Evolutionary conservation across 1,140 invertebrate genomes (phyloP).

Genomic region (Listronotus bonariensis): DNA sequence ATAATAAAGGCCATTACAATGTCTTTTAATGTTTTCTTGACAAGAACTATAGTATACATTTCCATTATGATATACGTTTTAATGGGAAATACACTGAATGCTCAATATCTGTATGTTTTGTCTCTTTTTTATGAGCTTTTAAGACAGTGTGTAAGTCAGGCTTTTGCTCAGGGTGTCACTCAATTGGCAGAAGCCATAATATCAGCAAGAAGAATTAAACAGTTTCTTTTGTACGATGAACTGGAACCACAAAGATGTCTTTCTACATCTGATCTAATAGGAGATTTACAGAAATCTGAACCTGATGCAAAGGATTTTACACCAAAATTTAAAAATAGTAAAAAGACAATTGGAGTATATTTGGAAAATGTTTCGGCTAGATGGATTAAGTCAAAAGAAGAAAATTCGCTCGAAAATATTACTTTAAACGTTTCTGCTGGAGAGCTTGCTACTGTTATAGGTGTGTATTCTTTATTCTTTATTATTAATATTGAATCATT

Average conservation of each 20-base stretch:
- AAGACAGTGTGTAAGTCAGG: constrained; percentile 72
- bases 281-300: background rate
- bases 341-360: constrained; percentile 54
- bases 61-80: constrained; percentile 78
- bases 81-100: constrained; percentile 67
- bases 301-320: background rate
- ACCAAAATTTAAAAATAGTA: background rate
- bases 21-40: constrained; percentile 72
- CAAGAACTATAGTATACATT: constrained; percentile 76
- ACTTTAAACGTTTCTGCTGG: constrained; percentile 59
- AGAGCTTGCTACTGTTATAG: constrained; percentile 69
- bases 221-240: constrained; percentile 72
- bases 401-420: constrained; percentile 63
- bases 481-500: no score
- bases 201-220: constrained; percentile 69
- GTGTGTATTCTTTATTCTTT: constrained; percentile 51
- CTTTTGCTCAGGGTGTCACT: constrained; percentile 68
- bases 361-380: constrained; percentile 64
- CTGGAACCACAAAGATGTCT: constrained; percentile 38
- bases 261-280: background rate
- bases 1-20: constrained; percentile 74
- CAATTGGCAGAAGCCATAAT: constrained; percentile 69
- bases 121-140: constrained; percentile 75
- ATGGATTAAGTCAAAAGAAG: constrained; percentile 61
- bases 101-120: constrained; percentile 76